Percentiles rank a stretch among this genome's conserved stretches.
These are phyloP conservation scores for Bombus turneri DNA, from an alignment of 1,140 invertebrate genomes.

Conservation along the genomic window DNA sequence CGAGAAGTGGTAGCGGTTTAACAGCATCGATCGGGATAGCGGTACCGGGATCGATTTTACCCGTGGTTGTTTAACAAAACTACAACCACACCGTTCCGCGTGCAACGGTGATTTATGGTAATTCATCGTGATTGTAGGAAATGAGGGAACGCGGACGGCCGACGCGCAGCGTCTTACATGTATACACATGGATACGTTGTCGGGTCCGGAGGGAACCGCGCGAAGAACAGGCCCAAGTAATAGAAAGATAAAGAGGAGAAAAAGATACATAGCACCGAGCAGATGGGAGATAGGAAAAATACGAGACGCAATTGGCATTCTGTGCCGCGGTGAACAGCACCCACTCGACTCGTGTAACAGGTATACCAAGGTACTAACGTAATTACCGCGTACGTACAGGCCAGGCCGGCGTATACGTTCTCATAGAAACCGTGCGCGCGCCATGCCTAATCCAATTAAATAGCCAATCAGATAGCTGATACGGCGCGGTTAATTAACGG, in stretches of 20 bases:
- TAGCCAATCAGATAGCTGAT: slow-evolving; percentile 74
- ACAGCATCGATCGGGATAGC: slow-evolving; percentile 43
- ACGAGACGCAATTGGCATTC: slow-evolving; percentile 69
- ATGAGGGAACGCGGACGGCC: slow-evolving; percentile 57
- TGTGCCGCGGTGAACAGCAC: slow-evolving; percentile 56
- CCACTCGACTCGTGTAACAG: slow-evolving; percentile 56
- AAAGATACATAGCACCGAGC: not conserved
- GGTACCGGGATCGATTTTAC: slow-evolving; percentile 46
- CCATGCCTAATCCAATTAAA: slow-evolving; percentile 77
- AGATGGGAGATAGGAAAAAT: slow-evolving; percentile 35
- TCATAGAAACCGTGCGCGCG: slow-evolving; percentile 64
- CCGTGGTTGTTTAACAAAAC: slow-evolving; percentile 47
- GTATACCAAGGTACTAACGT: slow-evolving; percentile 58
- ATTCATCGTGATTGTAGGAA: slow-evolving; percentile 54
- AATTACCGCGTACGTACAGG: slow-evolving; percentile 60
- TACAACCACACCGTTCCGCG: not conserved
- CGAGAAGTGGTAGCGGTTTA: slow-evolving; percentile 47
- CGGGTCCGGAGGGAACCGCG: not conserved
- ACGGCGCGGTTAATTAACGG: slow-evolving; percentile 75
- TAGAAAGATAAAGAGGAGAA: slow-evolving; percentile 7
- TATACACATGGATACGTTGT: too few species aligned
- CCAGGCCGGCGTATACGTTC: slow-evolving; percentile 51
- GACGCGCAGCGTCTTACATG: not conserved
- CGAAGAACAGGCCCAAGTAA: not conserved
- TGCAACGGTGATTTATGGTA: slow-evolving; percentile 48